These are phyloP conservation scores for Macrobrachium nipponense DNA, from an alignment of 1,140 invertebrate species.

Conservation along the genomic window DNA sequence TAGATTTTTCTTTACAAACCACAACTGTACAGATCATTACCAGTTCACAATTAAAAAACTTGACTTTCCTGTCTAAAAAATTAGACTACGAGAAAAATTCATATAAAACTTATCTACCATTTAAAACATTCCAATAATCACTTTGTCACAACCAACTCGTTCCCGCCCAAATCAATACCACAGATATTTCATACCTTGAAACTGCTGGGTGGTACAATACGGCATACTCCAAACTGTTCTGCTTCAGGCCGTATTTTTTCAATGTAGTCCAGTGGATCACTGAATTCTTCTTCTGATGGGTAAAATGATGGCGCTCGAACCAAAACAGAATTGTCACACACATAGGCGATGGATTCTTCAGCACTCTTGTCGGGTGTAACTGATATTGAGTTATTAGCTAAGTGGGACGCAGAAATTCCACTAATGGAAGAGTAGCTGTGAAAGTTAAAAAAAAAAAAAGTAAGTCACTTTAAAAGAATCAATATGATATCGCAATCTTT, in stretches of 20 bases:
- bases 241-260: constrained; percentile 83
- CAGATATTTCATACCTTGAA: constrained; percentile 77
- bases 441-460: too few relatives aligned
- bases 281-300: constrained; percentile 87
- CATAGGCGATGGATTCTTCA: constrained; percentile 40
- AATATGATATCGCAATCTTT: too few relatives aligned
- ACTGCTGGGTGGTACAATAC: constrained; percentile 86
- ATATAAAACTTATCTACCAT: too few relatives aligned
- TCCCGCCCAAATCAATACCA: neutral
- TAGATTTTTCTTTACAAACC: too few relatives aligned
- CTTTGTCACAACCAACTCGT: neutral
- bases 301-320: constrained; percentile 86
- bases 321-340: constrained; percentile 69
- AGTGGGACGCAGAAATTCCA: neutral
- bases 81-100: too few relatives aligned
- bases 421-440: too few relatives aligned
- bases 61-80: too few relatives aligned
- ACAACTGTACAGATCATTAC: too few relatives aligned
- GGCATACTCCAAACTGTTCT: constrained; percentile 87
- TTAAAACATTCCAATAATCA: neutral
- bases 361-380: constrained; percentile 44
- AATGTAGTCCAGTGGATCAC: constrained; percentile 91
- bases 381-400: neutral
- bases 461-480: too few relatives aligned
- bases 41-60: too few relatives aligned